A percentile compares a stretch with the other conserved stretches of the same genome.
phyloP scores from a whole-genome alignment of 2,113 vertebrate species.

The Gopherus evgoodei region DNA sequence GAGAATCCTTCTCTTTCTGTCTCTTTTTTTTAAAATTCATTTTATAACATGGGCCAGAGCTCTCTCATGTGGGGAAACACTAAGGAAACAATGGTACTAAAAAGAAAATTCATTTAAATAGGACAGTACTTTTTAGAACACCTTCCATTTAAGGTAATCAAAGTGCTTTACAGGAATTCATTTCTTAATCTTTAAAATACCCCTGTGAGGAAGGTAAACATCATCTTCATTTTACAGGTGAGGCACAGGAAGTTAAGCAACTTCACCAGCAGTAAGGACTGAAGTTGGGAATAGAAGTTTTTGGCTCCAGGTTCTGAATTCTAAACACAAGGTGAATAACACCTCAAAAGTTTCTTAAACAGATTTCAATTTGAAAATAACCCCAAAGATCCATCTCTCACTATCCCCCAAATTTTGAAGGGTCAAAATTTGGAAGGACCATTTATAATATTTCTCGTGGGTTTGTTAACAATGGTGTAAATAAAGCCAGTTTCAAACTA shows the following conservation, averaged over 20 bases:
- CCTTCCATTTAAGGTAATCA: background rate
- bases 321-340: background rate
- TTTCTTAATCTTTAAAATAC: background rate
- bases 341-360: background rate
- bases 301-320: background rate
- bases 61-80: background rate
- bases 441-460: conserved; percentile 9
- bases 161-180: background rate
- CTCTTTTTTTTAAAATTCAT: background rate
- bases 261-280: background rate
- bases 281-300: background rate
- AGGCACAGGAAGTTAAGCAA: background rate
- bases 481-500: background rate
- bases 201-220: background rate
- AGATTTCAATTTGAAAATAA: background rate
- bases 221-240: background rate
- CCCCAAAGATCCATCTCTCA: background rate
- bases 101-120: background rate
- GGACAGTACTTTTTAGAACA: background rate
- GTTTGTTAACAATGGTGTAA: background rate
- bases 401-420: background rate
- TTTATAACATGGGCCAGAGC: background rate
- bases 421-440: background rate
- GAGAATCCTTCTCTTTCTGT: background rate
- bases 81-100: background rate